Evolutionary conservation across 1,140 invertebrate species (phyloP), one percentile per base, ranked within the genome.

Genomic region (Pseudomyrmex pallidus): DNA sequence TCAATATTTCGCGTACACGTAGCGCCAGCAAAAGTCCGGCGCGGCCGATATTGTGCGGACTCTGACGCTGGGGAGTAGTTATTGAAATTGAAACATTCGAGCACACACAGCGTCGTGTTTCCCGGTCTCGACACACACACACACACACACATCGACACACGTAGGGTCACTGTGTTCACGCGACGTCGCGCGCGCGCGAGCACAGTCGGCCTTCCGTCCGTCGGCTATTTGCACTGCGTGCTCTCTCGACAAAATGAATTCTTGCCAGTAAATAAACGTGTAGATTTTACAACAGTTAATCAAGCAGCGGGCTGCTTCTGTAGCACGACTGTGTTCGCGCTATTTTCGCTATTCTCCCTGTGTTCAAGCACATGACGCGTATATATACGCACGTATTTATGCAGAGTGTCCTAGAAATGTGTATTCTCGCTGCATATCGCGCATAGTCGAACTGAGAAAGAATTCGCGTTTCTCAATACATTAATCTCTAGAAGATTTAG

Each of bases 51-150:
- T 88, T 90, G 90, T 90, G 80, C 88, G 74, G 83, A 78, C 78
- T 89, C 86, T 77, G 82, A 92, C 93, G 91, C 94, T 91, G 87
- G 94, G 94, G 94, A 94, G 92, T 91, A 94, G 93, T 95, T 94
- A 94, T 94, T 94, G 94, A 95, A 95, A 94, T 94, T 94, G 94
- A 94, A 94, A 94, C 93, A 94, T 93, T 92, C 88, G 87, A 84
- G 88, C 90, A 89, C 89, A 87, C 91, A 85, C 87, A 82, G 83
- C 83, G 64, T 80, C 85, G 86, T 83, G 87, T 86, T 88, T 68
- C 85, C 84, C 80, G 76, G 76, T 44, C 76, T 61, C 76, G 44
- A 70, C 76, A 22, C 76, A 80, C 80, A 87, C 86, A 35, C 35
- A 35, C 0, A 35, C 5, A 35, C 76, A 80, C 25, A 35, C 4